Evolutionary conservation across 2,113 vertebrate genomes (phyloP), one percentile per base, ranked within the genome.

Genomic region (Microcebus tavaratra): DNA sequence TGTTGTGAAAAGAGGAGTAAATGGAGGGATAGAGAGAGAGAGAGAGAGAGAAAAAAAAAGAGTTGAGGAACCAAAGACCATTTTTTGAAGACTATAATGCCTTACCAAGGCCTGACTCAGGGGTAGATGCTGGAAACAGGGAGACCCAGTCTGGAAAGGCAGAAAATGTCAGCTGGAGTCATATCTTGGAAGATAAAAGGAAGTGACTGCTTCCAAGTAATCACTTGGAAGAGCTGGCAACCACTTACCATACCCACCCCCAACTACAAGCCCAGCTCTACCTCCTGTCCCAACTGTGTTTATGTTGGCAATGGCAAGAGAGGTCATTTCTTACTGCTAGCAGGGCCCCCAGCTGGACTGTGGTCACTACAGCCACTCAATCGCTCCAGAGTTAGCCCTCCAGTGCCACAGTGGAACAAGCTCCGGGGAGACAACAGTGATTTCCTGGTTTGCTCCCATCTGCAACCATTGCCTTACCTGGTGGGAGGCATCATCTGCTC

Each of bases 391-490:
- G 57, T n/a, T 75, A 92, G 76, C 61, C 70, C n/a, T 91, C 83
- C 13, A 34, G 25, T n/a, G 42, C 65, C 72, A 25, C 13, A 75
- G 4, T 4, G 21, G 39, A 48, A 8, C 31, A 36, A 78, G 36
- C 53, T 80, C 65, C n/a, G 34, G n/a, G 31, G 97, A 98, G 97
- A 98, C 79, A 96, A 95, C 98, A 98, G 97, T 94, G 96, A 98
- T 98, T 98, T 98, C 97, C 94, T 98, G 98, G 97, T 98, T 98
- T 98, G 98, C 96, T 97, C 97, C 97, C 95, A 98, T 98, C 98
- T 98, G 98, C 98, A 98, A 98, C 98, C 98, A 98, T 96, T 97
- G 96, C 96, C 98, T 98, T 98, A 98, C 98, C 98, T 98, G 97
- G 97, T 97, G 96, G 98, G 98, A 98, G 96, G 97, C 97, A 98